Percentiles rank a stretch among this genome's conserved stretches.
phyloP scores from a whole-genome alignment of 2,888 invertebrate species.

The Entomobrya proxima region DNA sequence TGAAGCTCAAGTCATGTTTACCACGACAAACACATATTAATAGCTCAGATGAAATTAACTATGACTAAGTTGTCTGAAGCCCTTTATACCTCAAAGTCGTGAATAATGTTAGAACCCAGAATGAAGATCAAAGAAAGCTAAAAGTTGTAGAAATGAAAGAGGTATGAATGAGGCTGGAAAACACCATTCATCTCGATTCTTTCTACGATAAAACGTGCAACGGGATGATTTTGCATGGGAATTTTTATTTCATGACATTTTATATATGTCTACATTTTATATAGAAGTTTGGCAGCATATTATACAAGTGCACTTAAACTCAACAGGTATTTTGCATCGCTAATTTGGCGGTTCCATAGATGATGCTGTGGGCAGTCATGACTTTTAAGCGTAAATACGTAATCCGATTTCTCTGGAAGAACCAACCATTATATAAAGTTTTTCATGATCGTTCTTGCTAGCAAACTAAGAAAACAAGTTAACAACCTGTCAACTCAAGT shows the following conservation, averaged over 20 bases:
- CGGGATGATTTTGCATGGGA: constrained; percentile 73
- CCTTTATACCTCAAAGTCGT: constrained; percentile 8
- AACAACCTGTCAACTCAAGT: constrained; percentile 34
- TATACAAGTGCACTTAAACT: neutral
- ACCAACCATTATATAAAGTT: too few species aligned
- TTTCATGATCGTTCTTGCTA: neutral
- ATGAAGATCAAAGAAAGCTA: constrained; percentile 39
- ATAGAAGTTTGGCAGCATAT: too few species aligned
- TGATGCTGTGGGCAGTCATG: too few species aligned
- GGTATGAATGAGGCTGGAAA: constrained; percentile 69
- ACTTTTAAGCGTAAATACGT: too few species aligned
- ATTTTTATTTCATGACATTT: constrained; percentile 39
- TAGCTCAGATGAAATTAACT: constrained; percentile 42
- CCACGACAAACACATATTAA: constrained; percentile 17
- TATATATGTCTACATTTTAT: constrained; percentile 7
- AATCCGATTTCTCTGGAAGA: too few species aligned
- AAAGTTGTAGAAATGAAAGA: neutral
- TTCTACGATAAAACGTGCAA: constrained; percentile 73
- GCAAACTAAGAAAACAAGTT: constrained; percentile 25
- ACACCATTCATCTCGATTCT: constrained; percentile 63
- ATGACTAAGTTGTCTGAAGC: constrained; percentile 42
- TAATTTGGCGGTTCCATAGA: too few species aligned
- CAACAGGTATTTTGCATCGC: neutral
- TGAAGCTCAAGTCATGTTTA: neutral
- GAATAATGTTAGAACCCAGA: constrained; percentile 48